Conservation (phyloP, 1,140 invertebrate genomes). For the Neuroterus valhalla region DNA sequence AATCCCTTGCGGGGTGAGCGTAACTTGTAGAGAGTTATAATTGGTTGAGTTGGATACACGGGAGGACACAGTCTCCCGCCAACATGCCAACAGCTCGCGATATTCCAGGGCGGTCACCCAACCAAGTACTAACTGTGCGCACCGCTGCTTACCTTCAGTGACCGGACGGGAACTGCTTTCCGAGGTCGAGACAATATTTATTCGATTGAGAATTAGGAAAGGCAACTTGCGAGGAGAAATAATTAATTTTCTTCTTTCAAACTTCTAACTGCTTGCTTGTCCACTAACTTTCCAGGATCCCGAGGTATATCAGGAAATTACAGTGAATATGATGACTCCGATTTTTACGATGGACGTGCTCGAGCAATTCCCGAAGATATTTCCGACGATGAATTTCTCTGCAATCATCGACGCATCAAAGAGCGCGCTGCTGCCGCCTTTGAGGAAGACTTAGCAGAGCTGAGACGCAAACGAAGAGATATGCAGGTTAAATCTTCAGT, state of each 20-base stretch:
- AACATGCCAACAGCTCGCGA: too few species aligned
- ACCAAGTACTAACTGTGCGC: too few species aligned
- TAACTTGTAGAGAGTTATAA: too few species aligned
- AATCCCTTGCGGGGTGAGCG: too few species aligned
- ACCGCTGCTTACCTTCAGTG: too few species aligned
- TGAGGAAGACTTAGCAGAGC: slow-evolving; percentile 69
- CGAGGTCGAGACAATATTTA: too few species aligned
- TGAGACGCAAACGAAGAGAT: slow-evolving; percentile 68
- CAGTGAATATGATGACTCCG: slow-evolving; percentile 65
- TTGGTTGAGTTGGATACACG: too few species aligned
- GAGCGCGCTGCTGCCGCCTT: slow-evolving; percentile 69
- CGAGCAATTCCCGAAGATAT: slow-evolving; percentile 57
- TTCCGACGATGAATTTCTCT: slow-evolving; percentile 64
- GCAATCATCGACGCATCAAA: slow-evolving; percentile 64
- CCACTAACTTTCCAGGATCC: slow-evolving; percentile 60
- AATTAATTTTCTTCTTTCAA: too few species aligned
- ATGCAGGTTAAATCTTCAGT: slow-evolving; percentile 63
- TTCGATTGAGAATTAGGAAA: too few species aligned
- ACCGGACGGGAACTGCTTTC: too few species aligned
- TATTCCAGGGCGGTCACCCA: too few species aligned
- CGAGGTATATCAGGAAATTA: slow-evolving; percentile 62
- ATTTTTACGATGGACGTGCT: slow-evolving; percentile 59
- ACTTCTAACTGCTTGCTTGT: slow-evolving; percentile 11
- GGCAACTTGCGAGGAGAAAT: neutral
- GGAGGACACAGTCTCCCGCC: too few species aligned